phyloP scores from a whole-genome alignment of 2,888 invertebrate species.

The Dolomedes plantarius region DNA sequence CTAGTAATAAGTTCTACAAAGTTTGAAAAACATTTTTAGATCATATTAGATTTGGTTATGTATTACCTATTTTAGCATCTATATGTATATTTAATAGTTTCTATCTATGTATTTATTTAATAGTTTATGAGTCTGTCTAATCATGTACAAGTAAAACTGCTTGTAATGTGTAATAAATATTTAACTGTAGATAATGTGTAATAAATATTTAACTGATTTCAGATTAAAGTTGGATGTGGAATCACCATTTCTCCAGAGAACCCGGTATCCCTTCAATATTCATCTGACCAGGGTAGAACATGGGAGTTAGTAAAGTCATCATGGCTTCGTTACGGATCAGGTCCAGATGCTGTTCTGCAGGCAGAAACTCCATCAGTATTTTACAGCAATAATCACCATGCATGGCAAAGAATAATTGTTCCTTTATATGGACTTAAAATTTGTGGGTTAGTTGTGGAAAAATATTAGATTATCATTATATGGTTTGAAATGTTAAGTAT shows the following conservation, averaged over 20 bases:
- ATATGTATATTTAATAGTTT: no score
- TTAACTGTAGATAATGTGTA: no score
- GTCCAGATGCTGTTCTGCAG: conserved; percentile 76
- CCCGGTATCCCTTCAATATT: conserved; percentile 77
- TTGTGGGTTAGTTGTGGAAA: conserved; percentile 76
- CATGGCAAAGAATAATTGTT: conserved; percentile 76
- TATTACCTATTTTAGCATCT: no score
- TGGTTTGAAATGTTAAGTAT: no score
- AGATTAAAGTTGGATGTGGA: conserved; percentile 78
- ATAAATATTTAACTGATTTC: conserved; percentile 21
- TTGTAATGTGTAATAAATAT: no score
- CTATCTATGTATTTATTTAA: no score
- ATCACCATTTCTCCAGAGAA: conserved; percentile 75
- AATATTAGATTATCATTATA: no score
- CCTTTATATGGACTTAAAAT: conserved; percentile 76
- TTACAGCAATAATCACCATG: conserved; percentile 76
- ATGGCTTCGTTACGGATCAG: conserved; percentile 75
- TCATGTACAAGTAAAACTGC: no score
- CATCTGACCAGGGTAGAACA: conserved; percentile 76
- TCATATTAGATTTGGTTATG: no score
- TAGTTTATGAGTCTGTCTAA: no score
- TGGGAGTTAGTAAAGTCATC: conserved; percentile 76
- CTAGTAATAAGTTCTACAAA: no score
- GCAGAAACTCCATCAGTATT: conserved; percentile 76
- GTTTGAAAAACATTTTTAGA: no score